Evolutionary conservation across 2,888 invertebrate genomes (phyloP).

Genomic region (Acleris literana): DNA sequence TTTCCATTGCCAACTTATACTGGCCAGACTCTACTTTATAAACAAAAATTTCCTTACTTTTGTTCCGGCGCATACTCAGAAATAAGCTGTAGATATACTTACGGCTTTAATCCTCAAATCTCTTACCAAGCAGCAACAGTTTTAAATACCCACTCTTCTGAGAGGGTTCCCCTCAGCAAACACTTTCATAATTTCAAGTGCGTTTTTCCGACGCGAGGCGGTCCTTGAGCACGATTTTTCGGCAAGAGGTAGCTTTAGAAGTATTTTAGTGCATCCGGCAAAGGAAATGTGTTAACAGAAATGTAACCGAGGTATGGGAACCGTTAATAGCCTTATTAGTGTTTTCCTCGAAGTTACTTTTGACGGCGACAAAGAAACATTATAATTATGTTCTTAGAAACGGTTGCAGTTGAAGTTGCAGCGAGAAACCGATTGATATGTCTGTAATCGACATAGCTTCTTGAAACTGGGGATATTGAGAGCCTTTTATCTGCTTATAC

Average conservation of each 20-base stretch:
- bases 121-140: conserved; percentile 9
- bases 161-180: conserved; percentile 17
- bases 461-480: background rate
- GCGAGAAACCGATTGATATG: conserved; percentile 9
- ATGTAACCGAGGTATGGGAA: conserved; percentile 16
- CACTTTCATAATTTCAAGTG: conserved; percentile 42
- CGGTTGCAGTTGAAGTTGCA: conserved; percentile 4
- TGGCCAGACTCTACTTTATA: no score
- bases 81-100: background rate
- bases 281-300: conserved; percentile 41
- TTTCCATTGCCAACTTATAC: no score
- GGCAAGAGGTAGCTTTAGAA: conserved; percentile 41
- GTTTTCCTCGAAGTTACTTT: conserved; percentile 30
- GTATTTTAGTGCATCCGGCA: conserved; percentile 39
- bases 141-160: conserved; percentile 19
- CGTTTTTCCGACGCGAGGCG: conserved; percentile 47
- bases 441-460: conserved; percentile 4
- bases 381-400: conserved; percentile 21
- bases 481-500: background rate
- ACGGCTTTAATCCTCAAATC: background rate
- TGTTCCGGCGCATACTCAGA: no score
- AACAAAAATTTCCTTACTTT: no score
- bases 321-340: conserved; percentile 24
- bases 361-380: conserved; percentile 23
- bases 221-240: conserved; percentile 62